Evolutionary conservation across 2,888 invertebrate genomes (phyloP), one percentile per base, ranked within the genome.

Genomic region (Piscicola geometra): DNA sequence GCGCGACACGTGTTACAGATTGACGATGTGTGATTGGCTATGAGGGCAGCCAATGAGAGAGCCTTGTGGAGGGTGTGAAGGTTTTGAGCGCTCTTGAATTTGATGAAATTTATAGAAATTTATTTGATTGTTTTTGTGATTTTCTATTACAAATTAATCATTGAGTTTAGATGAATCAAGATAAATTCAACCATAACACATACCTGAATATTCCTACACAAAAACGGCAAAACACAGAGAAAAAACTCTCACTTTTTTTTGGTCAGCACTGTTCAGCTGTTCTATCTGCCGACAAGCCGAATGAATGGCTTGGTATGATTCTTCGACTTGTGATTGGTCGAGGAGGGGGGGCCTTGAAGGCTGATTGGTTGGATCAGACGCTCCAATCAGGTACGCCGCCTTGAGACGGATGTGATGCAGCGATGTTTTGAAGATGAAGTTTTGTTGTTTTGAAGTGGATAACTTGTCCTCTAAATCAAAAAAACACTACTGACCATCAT

Each of bases 11-110:
- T 92, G 84, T 95, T 96, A 86, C 98, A 98, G 72, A 99, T 88
- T 9, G 94, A 91, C 79, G 93, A 93, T 0, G 98, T 97, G 87
- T 98, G 94, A 84, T 94, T 95, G 21, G 98, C 98, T 71, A 98
- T 93, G 78, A 92, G 90, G 0, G 96, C 96, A 0, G 97, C 92
- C 0, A 95, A 94, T 1, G 93, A 91, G 36, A 96, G 88, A 76
- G 95, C 92, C 88, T 90, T 87, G 21, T n/a, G 66, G 9, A 15
- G 52, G 15, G 52, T 50, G 52, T 50, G 52, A 18, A 50, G n/a
- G 52, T 50, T 50, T 50, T 50, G 52, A 15, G 15, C n/a, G 52
- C 15, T n/a, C n/a, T n/a, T n/a, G n/a, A n/a, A n/a, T n/a, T n/a
- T n/a, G n/a, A n/a, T 21, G 21, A 15, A 50, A 21, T 50, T 64